phyloP scores from a whole-genome alignment of 35 echinoderm and acorn worm species.

The Apostichopus californicus region DNA sequence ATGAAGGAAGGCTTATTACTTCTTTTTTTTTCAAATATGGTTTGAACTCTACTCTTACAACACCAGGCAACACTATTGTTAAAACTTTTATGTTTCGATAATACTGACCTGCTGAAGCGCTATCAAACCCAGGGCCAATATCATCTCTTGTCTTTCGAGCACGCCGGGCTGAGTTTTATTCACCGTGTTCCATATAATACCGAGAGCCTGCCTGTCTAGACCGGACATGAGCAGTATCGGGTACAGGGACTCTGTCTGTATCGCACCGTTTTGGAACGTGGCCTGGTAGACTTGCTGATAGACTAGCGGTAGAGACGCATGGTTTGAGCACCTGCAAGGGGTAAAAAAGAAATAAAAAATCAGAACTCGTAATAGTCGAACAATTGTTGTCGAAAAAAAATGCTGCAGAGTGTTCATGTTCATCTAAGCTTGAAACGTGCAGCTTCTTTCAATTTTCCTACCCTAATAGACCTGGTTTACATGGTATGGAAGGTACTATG shows the following conservation, averaged over 20 bases:
- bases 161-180: slow-evolving; percentile 83
- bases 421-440: no score
- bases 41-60: no score
- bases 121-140: slow-evolving; percentile 76
- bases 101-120: slow-evolving; percentile 81
- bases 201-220: slow-evolving; percentile 57
- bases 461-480: no score
- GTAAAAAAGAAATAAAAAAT: no score
- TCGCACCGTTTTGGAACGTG: slow-evolving; percentile 58
- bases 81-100: not conserved
- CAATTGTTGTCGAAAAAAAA: no score
- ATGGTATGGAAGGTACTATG: no score
- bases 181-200: slow-evolving; percentile 78
- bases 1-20: no score
- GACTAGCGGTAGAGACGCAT: slow-evolving; percentile 64
- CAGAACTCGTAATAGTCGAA: no score
- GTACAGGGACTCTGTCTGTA: slow-evolving; percentile 78
- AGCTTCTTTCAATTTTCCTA: no score
- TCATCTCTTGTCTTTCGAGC: slow-evolving; percentile 73
- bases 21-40: no score
- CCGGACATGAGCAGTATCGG: slow-evolving; percentile 86
- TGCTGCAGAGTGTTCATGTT: no score
- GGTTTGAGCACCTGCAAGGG: slow-evolving; percentile 78
- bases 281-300: slow-evolving; percentile 94
- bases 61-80: no score